A percentile compares a stretch with the other conserved stretches of the same genome.
phyloP scores from a whole-genome alignment of 1,140 invertebrate species.

The Megalonaias nervosa region DNA sequence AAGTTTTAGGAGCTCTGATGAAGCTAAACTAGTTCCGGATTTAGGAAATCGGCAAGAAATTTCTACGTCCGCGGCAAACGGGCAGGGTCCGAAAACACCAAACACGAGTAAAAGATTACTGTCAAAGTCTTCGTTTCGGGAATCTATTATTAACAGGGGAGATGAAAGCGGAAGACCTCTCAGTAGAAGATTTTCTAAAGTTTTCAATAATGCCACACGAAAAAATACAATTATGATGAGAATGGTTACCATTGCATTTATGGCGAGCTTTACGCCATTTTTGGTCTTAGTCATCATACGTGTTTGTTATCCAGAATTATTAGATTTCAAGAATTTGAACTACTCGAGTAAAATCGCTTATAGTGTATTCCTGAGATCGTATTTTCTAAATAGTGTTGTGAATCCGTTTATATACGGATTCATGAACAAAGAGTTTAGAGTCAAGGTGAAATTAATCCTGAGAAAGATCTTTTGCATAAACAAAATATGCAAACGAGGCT shows the following conservation, averaged over 20 bases:
- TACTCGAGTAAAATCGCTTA: conserved; percentile 17
- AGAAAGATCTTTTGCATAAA: conserved; percentile 14
- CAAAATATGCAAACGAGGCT: too few species aligned
- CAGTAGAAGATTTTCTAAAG: conserved; percentile 14
- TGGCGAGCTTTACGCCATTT: conserved; percentile 31
- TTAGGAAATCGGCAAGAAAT: neutral
- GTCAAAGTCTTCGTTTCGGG: neutral
- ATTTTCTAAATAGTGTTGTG: conserved; percentile 34
- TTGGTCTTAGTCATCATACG: conserved; percentile 19
- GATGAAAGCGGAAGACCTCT: neutral
- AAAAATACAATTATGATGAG: conserved; percentile 36
- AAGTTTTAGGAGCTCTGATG: too few species aligned
- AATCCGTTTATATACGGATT: conserved; percentile 35
- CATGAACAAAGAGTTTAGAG: conserved; percentile 25
- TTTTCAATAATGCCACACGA: conserved; percentile 13
- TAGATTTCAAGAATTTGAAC: neutral
- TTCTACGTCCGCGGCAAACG: neutral
- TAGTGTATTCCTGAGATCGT: conserved; percentile 21
- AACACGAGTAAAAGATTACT: neutral
- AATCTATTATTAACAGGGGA: neutral
- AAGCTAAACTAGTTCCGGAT: neutral
- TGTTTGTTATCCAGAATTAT: conserved; percentile 9
- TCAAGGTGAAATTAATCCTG: conserved; percentile 17
- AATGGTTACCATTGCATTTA: conserved; percentile 35
- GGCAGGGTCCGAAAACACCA: too few species aligned